Percentiles rank a stretch among this genome's conserved stretches.
Conservation (phyloP, 2,113 vertebrate species). For the Peromyscus maniculatus region DNA sequence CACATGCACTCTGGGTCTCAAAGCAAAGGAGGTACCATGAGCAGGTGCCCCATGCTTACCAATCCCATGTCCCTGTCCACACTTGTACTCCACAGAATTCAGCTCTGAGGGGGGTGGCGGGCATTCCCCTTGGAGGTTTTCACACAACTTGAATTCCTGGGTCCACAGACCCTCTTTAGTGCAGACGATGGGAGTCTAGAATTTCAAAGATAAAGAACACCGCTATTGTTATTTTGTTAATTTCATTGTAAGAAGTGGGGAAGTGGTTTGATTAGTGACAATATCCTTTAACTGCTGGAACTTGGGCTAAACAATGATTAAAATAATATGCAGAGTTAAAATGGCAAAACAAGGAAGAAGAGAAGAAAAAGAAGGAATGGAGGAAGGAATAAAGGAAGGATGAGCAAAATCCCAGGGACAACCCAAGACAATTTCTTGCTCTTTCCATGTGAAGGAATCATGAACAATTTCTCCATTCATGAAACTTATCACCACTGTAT, state of each 20-base stretch:
- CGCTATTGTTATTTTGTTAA: not conserved
- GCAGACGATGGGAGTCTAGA: slow-evolving; percentile 92
- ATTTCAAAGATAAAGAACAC: slow-evolving; percentile 56
- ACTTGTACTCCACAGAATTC: slow-evolving; percentile 94
- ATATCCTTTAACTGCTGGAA: not conserved
- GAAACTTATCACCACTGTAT: not conserved
- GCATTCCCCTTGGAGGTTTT: slow-evolving; percentile 91
- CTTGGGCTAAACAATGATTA: not conserved
- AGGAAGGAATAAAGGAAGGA: not conserved
- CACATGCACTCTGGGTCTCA: slow-evolving; percentile 5
- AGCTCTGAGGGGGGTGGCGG: slow-evolving; percentile 85
- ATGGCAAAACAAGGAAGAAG: not conserved
- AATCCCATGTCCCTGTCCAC: slow-evolving; percentile 91
- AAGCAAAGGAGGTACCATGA: not conserved
- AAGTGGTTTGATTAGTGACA: not conserved
- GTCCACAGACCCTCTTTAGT: slow-evolving; percentile 95
- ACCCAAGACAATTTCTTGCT: not conserved
- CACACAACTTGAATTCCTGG: slow-evolving; percentile 93
- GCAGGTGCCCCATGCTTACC: slow-evolving; percentile 87
- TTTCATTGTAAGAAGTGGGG: not conserved
- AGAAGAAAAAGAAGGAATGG: not conserved
- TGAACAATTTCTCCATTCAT: slow-evolving; percentile 21
- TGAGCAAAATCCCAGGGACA: not conserved
- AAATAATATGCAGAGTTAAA: not conserved
- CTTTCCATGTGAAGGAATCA: not conserved